Evolutionary conservation across 2,888 invertebrate species (phyloP).

Genomic region (Mesorhabditis spiculigera): DNA sequence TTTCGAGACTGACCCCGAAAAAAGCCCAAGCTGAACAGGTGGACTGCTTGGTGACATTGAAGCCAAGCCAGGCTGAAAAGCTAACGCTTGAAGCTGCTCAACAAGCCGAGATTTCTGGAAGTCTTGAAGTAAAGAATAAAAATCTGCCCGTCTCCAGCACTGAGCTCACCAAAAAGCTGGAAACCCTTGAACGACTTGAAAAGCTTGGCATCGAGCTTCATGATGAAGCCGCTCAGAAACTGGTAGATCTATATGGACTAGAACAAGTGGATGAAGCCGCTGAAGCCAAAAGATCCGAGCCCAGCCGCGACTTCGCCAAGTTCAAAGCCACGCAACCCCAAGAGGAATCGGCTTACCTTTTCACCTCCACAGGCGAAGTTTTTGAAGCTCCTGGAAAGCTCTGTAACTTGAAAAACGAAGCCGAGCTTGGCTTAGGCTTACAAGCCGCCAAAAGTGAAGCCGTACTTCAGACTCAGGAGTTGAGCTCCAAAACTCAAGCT

Average conservation of each 20-base stretch:
- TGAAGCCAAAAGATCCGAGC: too few relatives aligned
- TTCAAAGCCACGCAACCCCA: background rate
- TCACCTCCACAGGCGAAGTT: background rate
- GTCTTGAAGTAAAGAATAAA: background rate
- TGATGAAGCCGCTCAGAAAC: background rate
- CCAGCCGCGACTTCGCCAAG: background rate
- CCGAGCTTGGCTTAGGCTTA: background rate
- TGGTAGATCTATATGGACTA: background rate
- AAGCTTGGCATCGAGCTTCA: background rate
- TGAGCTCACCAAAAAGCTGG: background rate
- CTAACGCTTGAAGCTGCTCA: background rate
- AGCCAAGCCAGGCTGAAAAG: too few relatives aligned
- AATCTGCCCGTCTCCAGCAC: background rate
- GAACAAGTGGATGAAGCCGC: background rate
- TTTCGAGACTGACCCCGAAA: background rate
- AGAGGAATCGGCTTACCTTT: background rate
- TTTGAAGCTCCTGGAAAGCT: too few relatives aligned
- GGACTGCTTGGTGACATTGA: background rate
- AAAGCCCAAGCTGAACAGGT: background rate
- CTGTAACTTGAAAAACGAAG: background rate
- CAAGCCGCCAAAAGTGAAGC: background rate
- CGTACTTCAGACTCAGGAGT: background rate
- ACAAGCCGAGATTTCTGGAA: background rate
- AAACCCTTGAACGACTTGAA: background rate
- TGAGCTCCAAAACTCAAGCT: background rate